Base-by-base conservation (phyloP, 2,113 vertebrate species). In the Coracopsis vasa region DNA sequence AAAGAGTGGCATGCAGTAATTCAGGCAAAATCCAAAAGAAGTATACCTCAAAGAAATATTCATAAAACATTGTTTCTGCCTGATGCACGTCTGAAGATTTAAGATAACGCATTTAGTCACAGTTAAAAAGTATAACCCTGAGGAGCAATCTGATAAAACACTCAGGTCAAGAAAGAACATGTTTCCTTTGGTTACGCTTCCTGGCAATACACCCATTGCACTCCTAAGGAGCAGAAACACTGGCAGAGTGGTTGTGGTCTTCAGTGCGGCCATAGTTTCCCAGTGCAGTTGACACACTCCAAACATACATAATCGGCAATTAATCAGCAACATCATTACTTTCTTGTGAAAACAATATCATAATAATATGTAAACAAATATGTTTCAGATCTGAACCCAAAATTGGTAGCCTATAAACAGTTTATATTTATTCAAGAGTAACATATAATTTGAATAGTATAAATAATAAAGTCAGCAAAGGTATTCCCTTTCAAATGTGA, bases 131-230 rank as follows among this genome's bases (percentile, higher is more conserved):
- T 45, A 87, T 44, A 95, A 94, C 84, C 91, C 93, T 56, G 66
- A 91, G 89, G 80, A 95, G 17, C 16, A 79, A 85, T 60, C 84
- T 75, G 78, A 88, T 88, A 85, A 96, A 95, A 87, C 48, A 9
- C 50, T 73, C 75, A 75, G 58, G 78, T 93, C 91, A 96, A 85
- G 91, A 86, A 88, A 85, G 93, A 72, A 91, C 94, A 54, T 33
- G 87, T 85, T 91, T 73, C 19, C 20, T 58, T 93, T 18, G 5
- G n/a, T 90, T 91, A 53, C 2, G 1, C 23, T 93, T 73, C 23
- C 70, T 51, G 78, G 56, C 47, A 75, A 29, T 33, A 62, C 27
- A 19, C 11, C 80, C 24, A 35, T 0, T 60, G 42, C 20, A 11
- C 50, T 81, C 39, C 35, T 17, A 31, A 84, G 65, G 24, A 79